Base-by-base conservation (phyloP, 1,140 invertebrate genomes). In the Frieseomelitta varia region DNA sequence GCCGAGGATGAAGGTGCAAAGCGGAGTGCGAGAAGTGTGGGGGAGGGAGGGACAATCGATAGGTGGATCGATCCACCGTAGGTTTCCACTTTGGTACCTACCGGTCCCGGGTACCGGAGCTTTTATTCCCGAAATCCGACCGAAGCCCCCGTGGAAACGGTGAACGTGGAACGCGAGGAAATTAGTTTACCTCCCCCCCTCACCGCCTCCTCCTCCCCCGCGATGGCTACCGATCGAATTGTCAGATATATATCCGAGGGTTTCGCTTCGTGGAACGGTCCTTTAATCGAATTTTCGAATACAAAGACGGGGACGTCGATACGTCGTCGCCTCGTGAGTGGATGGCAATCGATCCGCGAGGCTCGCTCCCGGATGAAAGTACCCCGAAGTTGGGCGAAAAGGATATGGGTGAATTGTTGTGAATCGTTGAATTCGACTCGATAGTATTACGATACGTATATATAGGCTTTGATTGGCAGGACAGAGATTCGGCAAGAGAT, bases 121-220 rank as follows among this genome's bases (percentile, higher is more conserved):
- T 61, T 61, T 61, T 61, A 61, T 61, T 61, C 58, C 24, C 24
- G 58, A 61, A 61, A 61, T 61, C 58, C 58, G 58, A 61, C 24
- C 58, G 58, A 24, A 61, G 19, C 58, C 39, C 24, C n/a, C n/a
- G 12, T 61, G 58, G 58, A 61, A n/a, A 12, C 39, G 39, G 58
- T 14, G 24, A 27, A n/a, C 3, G n/a, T n/a, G 61, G 78, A 84
- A 90, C 89, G 78, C 67, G 76, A 53, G 56, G 79, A 90, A 90
- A 90, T 90, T 90, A 87, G 88, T 89, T 90, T 90, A 90, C 86
- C 84, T 84, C 75, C 86, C 3, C 39, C 39, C 39, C 34, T n/a
- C n/a, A n/a, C n/a, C n/a, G n/a, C n/a, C 34, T 39, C 4, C 4
- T 4, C 3, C 34, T 4, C 34, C 4, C 34, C 34, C 2, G 2